A percentile compares a stretch with the other conserved stretches of the same genome.
Evolutionary conservation across 1,140 invertebrate species (phyloP).

Genomic region (Pogonus chalceus): DNA sequence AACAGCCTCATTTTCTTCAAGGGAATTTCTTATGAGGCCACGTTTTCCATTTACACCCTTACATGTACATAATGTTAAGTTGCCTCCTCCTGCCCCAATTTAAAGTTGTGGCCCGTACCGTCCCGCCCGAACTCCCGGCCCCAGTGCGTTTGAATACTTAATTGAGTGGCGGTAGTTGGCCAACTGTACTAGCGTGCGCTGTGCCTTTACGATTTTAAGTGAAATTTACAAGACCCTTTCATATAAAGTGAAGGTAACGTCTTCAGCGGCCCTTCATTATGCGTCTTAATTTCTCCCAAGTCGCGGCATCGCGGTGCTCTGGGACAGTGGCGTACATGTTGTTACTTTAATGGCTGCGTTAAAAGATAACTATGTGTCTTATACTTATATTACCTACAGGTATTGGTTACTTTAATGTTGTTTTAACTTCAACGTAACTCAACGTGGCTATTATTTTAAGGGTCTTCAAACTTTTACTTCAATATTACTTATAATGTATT

Average conservation of each 20-base stretch:
- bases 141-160: background rate
- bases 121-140: background rate
- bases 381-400: background rate
- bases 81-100: background rate
- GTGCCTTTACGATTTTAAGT: background rate
- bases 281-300: background rate
- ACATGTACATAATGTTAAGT: no score
- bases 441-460: no score
- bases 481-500: no score
- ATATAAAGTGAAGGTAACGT: background rate
- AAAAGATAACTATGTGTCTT: background rate
- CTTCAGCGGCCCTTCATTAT: background rate
- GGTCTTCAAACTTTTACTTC: no score
- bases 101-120: background rate
- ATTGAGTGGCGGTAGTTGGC: background rate
- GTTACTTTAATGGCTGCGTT: background rate
- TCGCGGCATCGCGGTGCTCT: no score
- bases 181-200: no score
- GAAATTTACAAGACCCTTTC: background rate
- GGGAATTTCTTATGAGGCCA: background rate
- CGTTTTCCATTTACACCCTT: background rate
- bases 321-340: no score
- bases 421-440: background rate
- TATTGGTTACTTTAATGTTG: background rate
- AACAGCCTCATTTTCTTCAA: background rate